A percentile compares a stretch with the other conserved stretches of the same genome.
Conservation (phyloP, 2,113 vertebrate species). For the Caranx ignobilis region DNA sequence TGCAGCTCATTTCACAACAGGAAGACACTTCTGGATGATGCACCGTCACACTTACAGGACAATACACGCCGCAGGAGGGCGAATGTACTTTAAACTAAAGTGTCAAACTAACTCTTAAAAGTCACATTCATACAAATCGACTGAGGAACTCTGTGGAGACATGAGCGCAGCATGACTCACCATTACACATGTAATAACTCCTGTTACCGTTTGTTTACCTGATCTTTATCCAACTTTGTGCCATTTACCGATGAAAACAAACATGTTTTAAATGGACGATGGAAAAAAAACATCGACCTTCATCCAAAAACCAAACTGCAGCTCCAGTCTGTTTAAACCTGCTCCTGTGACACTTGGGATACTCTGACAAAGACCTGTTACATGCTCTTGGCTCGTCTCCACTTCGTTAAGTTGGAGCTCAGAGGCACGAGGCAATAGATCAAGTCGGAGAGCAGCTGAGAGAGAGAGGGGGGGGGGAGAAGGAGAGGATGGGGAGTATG, state of each 20-base stretch:
- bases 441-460: constrained; percentile 27
- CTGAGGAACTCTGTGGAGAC: too few species aligned
- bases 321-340: constrained; percentile 31
- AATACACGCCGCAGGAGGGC: neutral
- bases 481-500: neutral
- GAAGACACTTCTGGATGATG: constrained; percentile 44
- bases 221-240: neutral
- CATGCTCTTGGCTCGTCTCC: constrained; percentile 38
- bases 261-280: constrained; percentile 9
- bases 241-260: neutral
- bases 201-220: too few species aligned
- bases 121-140: too few species aligned
- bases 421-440: constrained; percentile 28
- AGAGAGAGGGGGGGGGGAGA: neutral
- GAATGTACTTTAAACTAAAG: neutral
- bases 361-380: constrained; percentile 54
- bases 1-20: constrained; percentile 53
- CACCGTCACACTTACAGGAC: constrained; percentile 1
- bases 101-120: too few species aligned
- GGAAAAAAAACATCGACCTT: constrained; percentile 7
- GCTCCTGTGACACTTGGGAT: constrained; percentile 13
- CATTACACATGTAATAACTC: neutral
- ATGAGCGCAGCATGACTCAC: too few species aligned
- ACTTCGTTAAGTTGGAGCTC: constrained; percentile 38
- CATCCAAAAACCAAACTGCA: neutral